A percentile compares a stretch with the other conserved stretches of the same genome.
Conservation (phyloP, 2,113 vertebrate species). For the Phyllostomus hastatus region DNA sequence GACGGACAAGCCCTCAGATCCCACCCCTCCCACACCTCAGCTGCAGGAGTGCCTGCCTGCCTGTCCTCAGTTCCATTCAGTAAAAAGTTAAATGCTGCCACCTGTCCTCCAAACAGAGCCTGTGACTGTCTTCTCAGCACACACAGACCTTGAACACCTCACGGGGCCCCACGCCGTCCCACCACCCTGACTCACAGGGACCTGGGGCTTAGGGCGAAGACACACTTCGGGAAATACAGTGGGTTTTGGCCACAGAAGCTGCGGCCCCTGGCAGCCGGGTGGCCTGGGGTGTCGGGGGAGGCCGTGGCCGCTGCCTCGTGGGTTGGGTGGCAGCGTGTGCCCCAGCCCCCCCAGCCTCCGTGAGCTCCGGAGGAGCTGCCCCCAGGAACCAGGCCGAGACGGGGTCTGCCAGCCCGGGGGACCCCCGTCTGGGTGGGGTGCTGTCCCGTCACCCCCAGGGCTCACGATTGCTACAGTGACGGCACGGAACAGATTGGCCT, state of each 20-base stretch:
- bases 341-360: background rate
- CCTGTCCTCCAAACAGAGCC: too few relatives aligned
- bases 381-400: background rate
- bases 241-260: background rate
- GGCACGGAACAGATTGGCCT: background rate
- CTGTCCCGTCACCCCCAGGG: background rate
- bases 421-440: too few relatives aligned
- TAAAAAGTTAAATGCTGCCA: background rate
- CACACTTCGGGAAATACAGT: background rate
- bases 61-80: accelerated
- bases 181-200: background rate
- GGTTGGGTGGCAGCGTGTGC: background rate
- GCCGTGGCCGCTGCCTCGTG: background rate
- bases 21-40: background rate
- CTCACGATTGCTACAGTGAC: background rate
- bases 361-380: background rate
- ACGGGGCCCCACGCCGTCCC: accelerated
- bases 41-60: accelerated
- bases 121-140: background rate
- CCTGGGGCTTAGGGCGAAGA: background rate
- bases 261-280: background rate
- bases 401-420: background rate
- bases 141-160: accelerated
- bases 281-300: background rate
- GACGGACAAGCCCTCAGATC: background rate